Conservation (phyloP, 2,888 invertebrate species). For the Eulithis testata region DNA sequence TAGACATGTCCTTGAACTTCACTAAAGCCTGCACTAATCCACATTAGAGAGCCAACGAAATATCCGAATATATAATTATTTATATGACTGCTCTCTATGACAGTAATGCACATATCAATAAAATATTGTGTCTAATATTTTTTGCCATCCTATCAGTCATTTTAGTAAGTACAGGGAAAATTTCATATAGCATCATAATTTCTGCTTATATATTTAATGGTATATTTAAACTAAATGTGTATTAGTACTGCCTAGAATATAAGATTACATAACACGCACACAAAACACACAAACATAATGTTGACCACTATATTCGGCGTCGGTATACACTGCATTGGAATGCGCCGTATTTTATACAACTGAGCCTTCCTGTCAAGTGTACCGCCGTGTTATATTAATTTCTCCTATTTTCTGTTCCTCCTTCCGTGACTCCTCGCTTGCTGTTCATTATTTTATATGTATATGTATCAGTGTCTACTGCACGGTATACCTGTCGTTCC, state of each 20-base stretch:
- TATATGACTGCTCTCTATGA: constrained; percentile 50
- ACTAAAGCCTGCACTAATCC: constrained; percentile 66
- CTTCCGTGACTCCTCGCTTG: constrained; percentile 77
- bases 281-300: constrained; percentile 57
- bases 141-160: constrained; percentile 51
- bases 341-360: constrained; percentile 68
- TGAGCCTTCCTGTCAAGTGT: constrained; percentile 74
- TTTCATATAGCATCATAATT: constrained; percentile 11
- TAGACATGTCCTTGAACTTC: constrained; percentile 60
- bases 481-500: constrained; percentile 79
- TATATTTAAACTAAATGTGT: constrained; percentile 27
- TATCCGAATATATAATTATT: constrained; percentile 22
- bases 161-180: constrained; percentile 6
- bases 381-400: constrained; percentile 62
- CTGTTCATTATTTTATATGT: constrained; percentile 67
- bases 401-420: constrained; percentile 69
- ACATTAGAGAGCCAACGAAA: constrained; percentile 55
- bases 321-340: constrained; percentile 74
- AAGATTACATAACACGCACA: constrained; percentile 48
- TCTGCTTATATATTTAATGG: constrained; percentile 25
- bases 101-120: constrained; percentile 43
- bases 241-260: constrained; percentile 59
- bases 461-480: constrained; percentile 75
- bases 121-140: constrained; percentile 41
- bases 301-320: constrained; percentile 59